Evolutionary conservation across 1,140 invertebrate genomes (phyloP), one percentile per base, ranked within the genome.

Genomic region (Anastrepha ludens): DNA sequence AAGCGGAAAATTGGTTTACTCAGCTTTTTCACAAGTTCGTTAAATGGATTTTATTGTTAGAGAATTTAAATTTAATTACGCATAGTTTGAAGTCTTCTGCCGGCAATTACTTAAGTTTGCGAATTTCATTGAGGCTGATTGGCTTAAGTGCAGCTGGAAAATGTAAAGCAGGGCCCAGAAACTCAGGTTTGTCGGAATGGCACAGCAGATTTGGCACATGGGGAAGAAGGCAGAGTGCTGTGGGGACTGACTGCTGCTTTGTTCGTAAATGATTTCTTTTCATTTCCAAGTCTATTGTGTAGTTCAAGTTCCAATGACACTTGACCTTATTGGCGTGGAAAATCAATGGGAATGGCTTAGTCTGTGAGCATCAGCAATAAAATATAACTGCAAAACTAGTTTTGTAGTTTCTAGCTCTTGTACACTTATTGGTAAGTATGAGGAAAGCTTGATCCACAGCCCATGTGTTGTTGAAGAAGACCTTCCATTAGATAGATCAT

Each of bases 1-100:
- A 81, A 55, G 74, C n/a, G 20, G 74, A 81, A 81, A 81, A 81
- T 81, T 81, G 74, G 55, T 81, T 81, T 81, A 9, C n/a, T 81
- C 47, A 7, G 74, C n/a, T 81, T 20, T 55, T 17, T 20, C 47
- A 55, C 9, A 55, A 55, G 44, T 55, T 81, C 17, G 15, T 81
- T 55, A 55, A 81, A 81, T 55, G 74, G 9, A n/a, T 81, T 81
- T 47, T 17, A 74, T 74, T 74, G 67, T 74, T 74, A 44, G 41
- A 74, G 41, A 74, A 44, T 17, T 74, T 74, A 74, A 47, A 15
- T 44, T 44, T 74, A 74, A 74, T 74, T 15, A n/a, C 11, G 8
- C 41, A 44, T 41, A 44, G 39, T 44, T 74, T 74, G 67, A 17
- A 44, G 67, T 39, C 15, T 44, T 47, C 41, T 74, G 67, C 17